Evolutionary conservation across 2,888 invertebrate genomes (phyloP), one percentile per base, ranked within the genome.

Genomic region (Andrena bucephala): DNA sequence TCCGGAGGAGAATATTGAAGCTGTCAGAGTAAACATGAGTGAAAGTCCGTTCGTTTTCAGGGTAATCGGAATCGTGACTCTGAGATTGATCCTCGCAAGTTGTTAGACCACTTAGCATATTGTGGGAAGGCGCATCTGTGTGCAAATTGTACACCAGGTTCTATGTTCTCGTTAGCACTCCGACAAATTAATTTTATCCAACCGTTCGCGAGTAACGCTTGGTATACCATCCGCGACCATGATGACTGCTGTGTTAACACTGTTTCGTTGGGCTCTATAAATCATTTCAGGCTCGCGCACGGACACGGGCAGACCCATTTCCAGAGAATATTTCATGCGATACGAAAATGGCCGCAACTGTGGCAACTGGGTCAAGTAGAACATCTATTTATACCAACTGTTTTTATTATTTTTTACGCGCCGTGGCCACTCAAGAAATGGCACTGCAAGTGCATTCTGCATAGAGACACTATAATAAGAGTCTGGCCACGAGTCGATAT

Each of bases 361-460:
- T 62, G 62, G 33, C 20, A 62, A 62, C 33, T 62, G 20, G 62
- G 33, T 62, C 62, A 62, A 62, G 62, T 62, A 20, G 62, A 33
- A 62, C 62, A 62, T 62, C 36, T 62, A 62, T 62, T 62, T 62
- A 33, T 62, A 62, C 33, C 33, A 62, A 29, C 33, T 29, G 33
- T 62, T 36, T 62, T 62, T 62, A 62, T 62, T 62, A 62, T 62
- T 62, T 62, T 36, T 62, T 62, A 62, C n/a, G 20, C 16, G 20
- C 20, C 16, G 33, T 33, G 20, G n/a, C 62, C 20, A 62, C 20
- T 20, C 1, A 8, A 20, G 29, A 62, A 33, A n/a, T 33, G n/a
- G 62, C 20, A 33, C 10, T 10, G n/a, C 0, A 7, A 8, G 33
- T 20, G n/a, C 4, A 33, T n/a, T 33, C 33, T 10, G 20, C 33